Conservation (phyloP, 1,140 invertebrate genomes). For the Drosophila pseudoobscura region DNA sequence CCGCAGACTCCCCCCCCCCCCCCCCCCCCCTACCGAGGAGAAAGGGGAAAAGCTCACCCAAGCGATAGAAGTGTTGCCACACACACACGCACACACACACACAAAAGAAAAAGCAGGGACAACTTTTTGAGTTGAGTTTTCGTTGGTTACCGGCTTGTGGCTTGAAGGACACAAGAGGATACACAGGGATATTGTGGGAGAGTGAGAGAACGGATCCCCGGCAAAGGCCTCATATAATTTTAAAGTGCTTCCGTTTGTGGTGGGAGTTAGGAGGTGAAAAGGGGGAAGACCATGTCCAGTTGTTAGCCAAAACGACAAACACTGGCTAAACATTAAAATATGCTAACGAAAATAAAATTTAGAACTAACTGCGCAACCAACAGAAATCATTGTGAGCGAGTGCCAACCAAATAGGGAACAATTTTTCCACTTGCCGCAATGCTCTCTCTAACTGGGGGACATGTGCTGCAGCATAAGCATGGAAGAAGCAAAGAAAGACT, state of each 20-base stretch:
- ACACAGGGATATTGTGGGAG: slow-evolving; percentile 15
- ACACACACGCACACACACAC: slow-evolving; percentile 29
- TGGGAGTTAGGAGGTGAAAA: slow-evolving; percentile 26
- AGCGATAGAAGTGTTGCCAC: slow-evolving; percentile 55
- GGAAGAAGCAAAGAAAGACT: too few species aligned
- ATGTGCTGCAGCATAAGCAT: background rate
- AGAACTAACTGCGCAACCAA: slow-evolving; percentile 52
- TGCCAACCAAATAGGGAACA: too few species aligned
- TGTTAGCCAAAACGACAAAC: slow-evolving; percentile 64
- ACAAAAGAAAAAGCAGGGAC: slow-evolving; percentile 38
- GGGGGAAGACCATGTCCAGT: slow-evolving; percentile 25
- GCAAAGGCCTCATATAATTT: slow-evolving; percentile 76
- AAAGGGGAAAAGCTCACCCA: slow-evolving; percentile 32
- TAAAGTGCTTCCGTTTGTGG: slow-evolving; percentile 82
- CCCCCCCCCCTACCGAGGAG: too few species aligned
- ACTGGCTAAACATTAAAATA: slow-evolving; percentile 63
- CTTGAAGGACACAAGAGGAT: slow-evolving; percentile 64
- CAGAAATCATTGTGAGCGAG: slow-evolving; percentile 36
- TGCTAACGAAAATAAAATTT: slow-evolving; percentile 71
- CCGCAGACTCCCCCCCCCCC: too few species aligned
- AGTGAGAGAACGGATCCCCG: slow-evolving; percentile 18
- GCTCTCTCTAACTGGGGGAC: too few species aligned
- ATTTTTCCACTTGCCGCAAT: too few species aligned
- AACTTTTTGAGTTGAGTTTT: slow-evolving; percentile 78
- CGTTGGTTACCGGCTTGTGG: slow-evolving; percentile 80